phyloP scores from a whole-genome alignment of 1,140 invertebrate species.

The Cotesia vestalis region DNA sequence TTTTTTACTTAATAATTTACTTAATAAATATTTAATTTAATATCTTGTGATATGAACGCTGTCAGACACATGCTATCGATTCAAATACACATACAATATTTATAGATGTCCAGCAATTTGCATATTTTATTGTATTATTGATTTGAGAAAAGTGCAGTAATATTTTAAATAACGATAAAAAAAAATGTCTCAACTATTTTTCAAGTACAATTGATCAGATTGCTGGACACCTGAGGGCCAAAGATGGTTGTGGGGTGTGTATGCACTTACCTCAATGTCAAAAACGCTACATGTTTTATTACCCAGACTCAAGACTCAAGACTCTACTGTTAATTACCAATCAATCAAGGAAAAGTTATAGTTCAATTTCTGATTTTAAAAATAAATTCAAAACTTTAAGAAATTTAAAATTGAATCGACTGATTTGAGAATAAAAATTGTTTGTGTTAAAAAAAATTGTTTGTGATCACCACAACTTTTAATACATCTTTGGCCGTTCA shows the following conservation, averaged over 20 bases:
- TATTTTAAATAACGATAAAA: background rate
- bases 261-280: constrained; percentile 56
- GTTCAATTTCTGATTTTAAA: background rate
- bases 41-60: constrained; percentile 32
- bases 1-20: background rate
- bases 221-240: constrained; percentile 58
- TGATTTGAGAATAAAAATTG: background rate
- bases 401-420: background rate
- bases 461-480: constrained; percentile 58
- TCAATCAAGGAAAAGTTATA: background rate
- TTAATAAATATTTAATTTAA: constrained; percentile 4
- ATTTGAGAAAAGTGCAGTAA: background rate
- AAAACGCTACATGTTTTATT: background rate
- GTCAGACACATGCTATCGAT: constrained; percentile 39
- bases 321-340: no score
- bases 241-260: constrained; percentile 65
- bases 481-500: constrained; percentile 57
- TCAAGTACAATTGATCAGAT: constrained; percentile 45
- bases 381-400: no score
- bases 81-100: constrained; percentile 40
- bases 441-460: constrained; percentile 40
- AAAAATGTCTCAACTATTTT: background rate
- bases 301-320: background rate
- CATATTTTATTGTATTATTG: constrained; percentile 10
- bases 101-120: constrained; percentile 40